Conservation (phyloP, 2,888 invertebrate genomes). For the Trypoxylon attenuatum region DNA sequence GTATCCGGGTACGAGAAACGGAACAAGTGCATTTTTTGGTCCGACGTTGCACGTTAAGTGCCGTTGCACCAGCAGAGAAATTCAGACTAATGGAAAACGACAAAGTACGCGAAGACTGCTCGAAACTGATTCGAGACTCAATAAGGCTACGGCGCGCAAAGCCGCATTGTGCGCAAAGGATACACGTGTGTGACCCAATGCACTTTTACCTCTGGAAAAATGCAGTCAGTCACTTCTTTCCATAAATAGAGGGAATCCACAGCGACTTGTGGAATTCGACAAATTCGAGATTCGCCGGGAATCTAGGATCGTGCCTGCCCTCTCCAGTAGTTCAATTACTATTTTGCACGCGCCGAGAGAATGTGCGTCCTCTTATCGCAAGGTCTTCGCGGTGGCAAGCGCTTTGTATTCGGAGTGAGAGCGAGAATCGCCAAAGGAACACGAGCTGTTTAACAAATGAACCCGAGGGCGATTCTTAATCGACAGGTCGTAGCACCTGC, state of each 20-base stretch:
- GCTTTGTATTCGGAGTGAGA: slow-evolving; percentile 41
- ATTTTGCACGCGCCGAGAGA: slow-evolving; percentile 40
- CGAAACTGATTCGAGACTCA: neutral
- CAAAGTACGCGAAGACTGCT: neutral
- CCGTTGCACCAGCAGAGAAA: too few relatives aligned
- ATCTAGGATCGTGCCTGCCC: slow-evolving; percentile 14
- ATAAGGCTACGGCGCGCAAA: too few relatives aligned
- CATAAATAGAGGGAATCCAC: neutral
- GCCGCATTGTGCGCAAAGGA: neutral
- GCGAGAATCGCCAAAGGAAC: slow-evolving; percentile 20
- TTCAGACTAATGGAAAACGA: neutral
- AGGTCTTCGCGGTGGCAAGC: slow-evolving; percentile 47
- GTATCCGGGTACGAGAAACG: too few relatives aligned
- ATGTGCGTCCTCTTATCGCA: slow-evolving; percentile 40
- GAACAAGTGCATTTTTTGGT: too few relatives aligned
- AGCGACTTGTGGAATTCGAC: slow-evolving; percentile 3
- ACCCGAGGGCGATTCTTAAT: slow-evolving; percentile 33
- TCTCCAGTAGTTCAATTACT: slow-evolving; percentile 35
- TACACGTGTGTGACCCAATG: neutral
- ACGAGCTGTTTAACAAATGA: slow-evolving; percentile 50
- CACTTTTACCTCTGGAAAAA: neutral
- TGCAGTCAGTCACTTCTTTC: neutral
- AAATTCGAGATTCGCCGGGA: slow-evolving; percentile 32
- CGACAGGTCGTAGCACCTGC: slow-evolving; percentile 17
- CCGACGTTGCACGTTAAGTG: too few relatives aligned